Evolutionary conservation across 53 echinoderm and acorn worm species (phyloP).

Genomic region (Actinopyga echinites): DNA sequence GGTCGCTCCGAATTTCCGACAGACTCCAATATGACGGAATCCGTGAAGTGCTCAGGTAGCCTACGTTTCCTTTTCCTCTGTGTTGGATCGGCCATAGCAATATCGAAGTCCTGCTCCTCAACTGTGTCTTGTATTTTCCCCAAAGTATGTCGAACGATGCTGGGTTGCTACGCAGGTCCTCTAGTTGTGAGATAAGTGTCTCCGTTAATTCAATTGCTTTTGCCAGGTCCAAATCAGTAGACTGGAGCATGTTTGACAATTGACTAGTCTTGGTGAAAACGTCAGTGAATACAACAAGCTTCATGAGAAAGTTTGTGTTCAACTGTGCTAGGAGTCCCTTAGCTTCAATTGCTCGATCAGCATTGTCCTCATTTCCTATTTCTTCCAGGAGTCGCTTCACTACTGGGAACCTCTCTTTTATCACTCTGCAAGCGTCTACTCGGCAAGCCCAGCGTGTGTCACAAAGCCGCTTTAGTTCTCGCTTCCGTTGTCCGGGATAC

Average conservation of each 20-base stretch:
- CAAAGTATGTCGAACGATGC: conserved; percentile 21
- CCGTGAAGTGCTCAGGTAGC: conserved; percentile 23
- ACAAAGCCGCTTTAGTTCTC: conserved; percentile 30
- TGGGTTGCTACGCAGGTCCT: conserved; percentile 36
- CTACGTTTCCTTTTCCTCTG: conserved; percentile 33
- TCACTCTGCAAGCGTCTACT: conserved; percentile 35
- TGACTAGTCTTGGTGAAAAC: conserved; percentile 33
- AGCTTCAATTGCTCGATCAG: conserved; percentile 54
- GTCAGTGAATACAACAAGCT: conserved; percentile 31
- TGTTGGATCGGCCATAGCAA: conserved; percentile 2
- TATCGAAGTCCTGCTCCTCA: conserved; percentile 30
- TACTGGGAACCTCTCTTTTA: conserved; percentile 46
- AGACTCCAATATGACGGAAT: conserved; percentile 17
- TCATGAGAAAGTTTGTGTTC: conserved; percentile 39
- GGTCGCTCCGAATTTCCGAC: conserved; percentile 21
- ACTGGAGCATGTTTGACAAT: conserved; percentile 44
- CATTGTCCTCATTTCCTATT: conserved; percentile 38
- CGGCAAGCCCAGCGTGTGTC: conserved; percentile 53
- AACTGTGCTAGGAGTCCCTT: conserved; percentile 39
- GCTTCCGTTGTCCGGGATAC: conserved; percentile 30
- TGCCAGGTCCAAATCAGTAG: conserved; percentile 36
- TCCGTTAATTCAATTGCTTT: conserved; percentile 29
- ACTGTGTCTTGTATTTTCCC: conserved; percentile 18
- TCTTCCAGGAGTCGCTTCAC: conserved; percentile 42
- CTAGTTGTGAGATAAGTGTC: conserved; percentile 22